Evolutionary conservation across 2,797 vertebrate genomes (phyloP), one percentile per base, ranked within the genome.

Genomic region (Danio tinwini): DNA sequence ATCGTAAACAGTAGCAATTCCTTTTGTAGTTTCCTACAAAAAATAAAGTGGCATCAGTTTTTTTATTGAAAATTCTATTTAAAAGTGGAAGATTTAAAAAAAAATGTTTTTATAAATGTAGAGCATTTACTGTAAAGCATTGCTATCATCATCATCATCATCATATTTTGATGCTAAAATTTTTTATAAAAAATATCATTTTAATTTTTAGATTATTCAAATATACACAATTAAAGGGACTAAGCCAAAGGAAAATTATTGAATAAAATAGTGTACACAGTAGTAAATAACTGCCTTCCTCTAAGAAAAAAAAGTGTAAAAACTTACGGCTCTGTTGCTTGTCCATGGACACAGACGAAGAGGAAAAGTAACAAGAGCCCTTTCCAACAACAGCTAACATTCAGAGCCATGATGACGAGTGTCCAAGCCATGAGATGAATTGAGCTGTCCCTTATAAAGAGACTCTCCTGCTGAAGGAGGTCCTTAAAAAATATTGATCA

Each of bases 241-340:
- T 29, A 3, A n/a, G n/a, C n/a, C n/a, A n/a, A n/a, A n/a, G n/a
- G n/a, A n/a, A n/a, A n/a, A n/a, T n/a, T n/a, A n/a, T n/a, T n/a
- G n/a, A n/a, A n/a, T n/a, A n/a, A n/a, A 29, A 29, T 1, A 29
- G 29, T 29, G 29, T 29, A 29, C 29, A 29, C 7, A 45, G 52
- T 47, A 14, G 0, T 19, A 49, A 5, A 29, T 16, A 49, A 29
- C 8, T 21, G 17, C 11, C 5, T 49, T 52, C 2, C 13, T 62
- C 7, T 29, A 29, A 3, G 29, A 55, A 3, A 4, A 67, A 7
- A 56, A 11, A 55, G 0, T 0, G 21, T 44, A 16, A 21, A 42
- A 47, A 85, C 83, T 74, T 77, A 85, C 81, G 78, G 81, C 0
- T 58, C 74, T 52, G 63, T 58, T 7, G 6, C 45, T 69, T 82